Percentiles rank a stretch among this genome's conserved stretches.
phyloP scores from a whole-genome alignment of 2,113 vertebrate genomes.

The Chaetodon auriga region DNA sequence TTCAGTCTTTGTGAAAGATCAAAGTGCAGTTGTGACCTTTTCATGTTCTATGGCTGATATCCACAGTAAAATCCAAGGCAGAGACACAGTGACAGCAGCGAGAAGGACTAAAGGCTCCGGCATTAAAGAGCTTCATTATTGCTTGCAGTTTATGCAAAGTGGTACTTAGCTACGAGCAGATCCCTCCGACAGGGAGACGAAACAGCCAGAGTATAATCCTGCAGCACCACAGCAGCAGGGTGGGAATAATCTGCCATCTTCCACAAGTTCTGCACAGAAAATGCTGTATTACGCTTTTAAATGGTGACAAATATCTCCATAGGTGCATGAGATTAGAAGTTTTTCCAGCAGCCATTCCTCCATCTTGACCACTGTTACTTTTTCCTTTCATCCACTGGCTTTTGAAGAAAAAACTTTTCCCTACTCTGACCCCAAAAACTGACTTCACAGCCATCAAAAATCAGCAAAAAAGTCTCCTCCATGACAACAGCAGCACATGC shows the following conservation, averaged over 20 bases:
- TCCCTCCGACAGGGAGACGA: slow-evolving; percentile 26
- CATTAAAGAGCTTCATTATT: slow-evolving; percentile 41
- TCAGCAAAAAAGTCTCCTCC: not conserved
- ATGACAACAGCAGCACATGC: too few relatives aligned
- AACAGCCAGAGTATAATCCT: slow-evolving; percentile 57
- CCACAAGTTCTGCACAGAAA: slow-evolving; percentile 32
- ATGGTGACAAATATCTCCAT: not conserved
- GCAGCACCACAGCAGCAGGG: slow-evolving; percentile 22
- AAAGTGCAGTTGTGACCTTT: not conserved
- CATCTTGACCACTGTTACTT: not conserved
- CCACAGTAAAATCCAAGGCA: not conserved
- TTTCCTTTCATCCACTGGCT: not conserved
- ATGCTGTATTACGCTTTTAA: not conserved
- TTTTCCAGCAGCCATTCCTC: not conserved
- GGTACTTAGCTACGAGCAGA: slow-evolving; percentile 40
- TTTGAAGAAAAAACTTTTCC: not conserved
- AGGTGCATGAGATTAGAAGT: not conserved
- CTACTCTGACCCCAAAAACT: not conserved
- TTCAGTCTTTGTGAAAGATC: not conserved
- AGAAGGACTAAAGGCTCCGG: not conserved
- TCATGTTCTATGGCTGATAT: slow-evolving; percentile 10
- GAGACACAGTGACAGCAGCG: not conserved
- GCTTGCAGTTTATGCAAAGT: slow-evolving; percentile 64
- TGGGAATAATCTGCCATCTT: slow-evolving; percentile 34
- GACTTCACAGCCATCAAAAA: not conserved